These are phyloP conservation scores for Pangasianodon gigas DNA, from an alignment of 2,113 vertebrate genomes.

Conservation along the genomic window DNA sequence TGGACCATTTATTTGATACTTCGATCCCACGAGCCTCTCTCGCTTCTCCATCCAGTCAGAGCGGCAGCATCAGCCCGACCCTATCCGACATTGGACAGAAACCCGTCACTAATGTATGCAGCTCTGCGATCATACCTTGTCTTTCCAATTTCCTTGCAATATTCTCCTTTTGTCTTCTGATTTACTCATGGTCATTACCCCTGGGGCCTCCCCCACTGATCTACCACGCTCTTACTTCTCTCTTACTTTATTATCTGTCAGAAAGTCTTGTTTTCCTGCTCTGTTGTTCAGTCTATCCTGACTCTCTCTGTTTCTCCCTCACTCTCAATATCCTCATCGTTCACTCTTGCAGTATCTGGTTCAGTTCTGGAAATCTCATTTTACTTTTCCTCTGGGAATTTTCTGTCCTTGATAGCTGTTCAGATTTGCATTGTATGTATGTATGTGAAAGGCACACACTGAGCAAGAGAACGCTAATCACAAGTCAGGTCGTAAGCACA, in stretches of 20 bases:
- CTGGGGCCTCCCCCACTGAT: background rate
- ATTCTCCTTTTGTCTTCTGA: background rate
- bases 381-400: constrained; percentile 7
- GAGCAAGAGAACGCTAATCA: background rate
- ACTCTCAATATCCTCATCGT: constrained; percentile 13
- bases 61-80: constrained; percentile 71
- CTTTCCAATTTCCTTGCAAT: background rate
- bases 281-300: background rate
- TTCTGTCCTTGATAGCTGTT: background rate
- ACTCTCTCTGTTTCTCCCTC: constrained; percentile 2
- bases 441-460: background rate
- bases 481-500: background rate
- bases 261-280: background rate
- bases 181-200: background rate
- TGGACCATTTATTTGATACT: constrained; percentile 72
- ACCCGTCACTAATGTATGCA: constrained; percentile 34
- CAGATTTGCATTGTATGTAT: background rate
- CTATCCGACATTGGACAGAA: constrained; percentile 37
- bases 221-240: background rate
- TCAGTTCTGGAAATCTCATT: constrained; percentile 43
- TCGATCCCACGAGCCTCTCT: constrained; percentile 84
- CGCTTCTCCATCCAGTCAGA: constrained; percentile 64
- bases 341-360: constrained; percentile 29
- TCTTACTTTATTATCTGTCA: background rate
- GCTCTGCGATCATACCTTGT: background rate